Conservation (phyloP, 2,113 vertebrate species). For the Cisticola juncidis region DNA sequence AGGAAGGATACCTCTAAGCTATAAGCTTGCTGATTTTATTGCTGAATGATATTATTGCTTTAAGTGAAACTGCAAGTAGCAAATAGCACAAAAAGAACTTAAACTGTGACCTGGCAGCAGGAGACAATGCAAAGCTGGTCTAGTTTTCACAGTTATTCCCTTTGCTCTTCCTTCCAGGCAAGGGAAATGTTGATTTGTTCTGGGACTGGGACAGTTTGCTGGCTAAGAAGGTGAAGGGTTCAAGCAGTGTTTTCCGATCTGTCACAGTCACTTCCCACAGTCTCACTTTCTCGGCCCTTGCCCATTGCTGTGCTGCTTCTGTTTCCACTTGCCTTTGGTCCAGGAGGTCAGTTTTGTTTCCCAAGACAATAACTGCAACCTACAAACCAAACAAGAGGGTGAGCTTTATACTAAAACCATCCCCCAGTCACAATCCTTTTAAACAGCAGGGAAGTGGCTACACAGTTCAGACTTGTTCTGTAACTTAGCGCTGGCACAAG, state of each 20-base stretch:
- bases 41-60: conserved; percentile 46
- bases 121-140: not conserved
- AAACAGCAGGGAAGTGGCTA: not conserved
- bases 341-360: conserved; percentile 89
- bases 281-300: conserved; percentile 86
- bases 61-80: conserved; percentile 10
- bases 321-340: conserved; percentile 87
- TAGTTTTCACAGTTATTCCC: conserved; percentile 86
- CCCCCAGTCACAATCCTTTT: not conserved
- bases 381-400: conserved; percentile 51
- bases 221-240: conserved; percentile 90
- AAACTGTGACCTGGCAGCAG: not conserved
- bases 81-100: conserved; percentile 21
- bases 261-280: conserved; percentile 94
- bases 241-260: conserved; percentile 85
- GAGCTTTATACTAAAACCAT: not conserved
- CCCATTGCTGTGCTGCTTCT: conserved; percentile 91
- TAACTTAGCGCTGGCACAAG: not conserved
- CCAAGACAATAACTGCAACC: conserved; percentile 89
- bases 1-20: not conserved
- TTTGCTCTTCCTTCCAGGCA: conserved; percentile 91
- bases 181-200: conserved; percentile 91
- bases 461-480: not conserved
- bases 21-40: conserved; percentile 35
- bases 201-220: conserved; percentile 92